Evolutionary conservation across 2,888 invertebrate genomes (phyloP).

Genomic region (Drosophila testacea): DNA sequence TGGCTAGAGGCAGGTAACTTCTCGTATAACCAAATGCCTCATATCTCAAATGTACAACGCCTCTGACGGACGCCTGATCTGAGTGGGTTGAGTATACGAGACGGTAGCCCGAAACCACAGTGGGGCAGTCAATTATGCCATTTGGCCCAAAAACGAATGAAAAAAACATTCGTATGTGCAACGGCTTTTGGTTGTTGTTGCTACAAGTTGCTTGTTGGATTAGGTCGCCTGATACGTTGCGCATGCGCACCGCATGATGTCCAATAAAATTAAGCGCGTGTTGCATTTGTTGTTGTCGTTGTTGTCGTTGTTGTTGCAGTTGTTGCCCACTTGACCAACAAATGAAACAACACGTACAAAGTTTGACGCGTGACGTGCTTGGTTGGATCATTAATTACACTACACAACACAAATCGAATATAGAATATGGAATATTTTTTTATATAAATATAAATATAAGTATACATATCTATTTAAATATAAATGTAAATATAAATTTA

Average conservation of each 20-base stretch:
- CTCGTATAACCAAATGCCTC: constrained; percentile 35
- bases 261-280: constrained; percentile 78
- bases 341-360: constrained; percentile 79
- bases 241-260: constrained; percentile 77
- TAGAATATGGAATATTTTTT: background rate
- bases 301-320: constrained; percentile 40
- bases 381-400: constrained; percentile 63
- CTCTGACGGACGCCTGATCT: constrained; percentile 5
- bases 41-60: constrained; percentile 44
- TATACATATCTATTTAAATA: background rate
- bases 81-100: constrained; percentile 36
- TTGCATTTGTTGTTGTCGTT: constrained; percentile 64
- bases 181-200: constrained; percentile 30
- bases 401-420: constrained; percentile 33
- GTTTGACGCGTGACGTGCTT: constrained; percentile 78
- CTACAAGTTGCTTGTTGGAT: constrained; percentile 24
- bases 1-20: constrained; percentile 12
- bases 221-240: constrained; percentile 52
- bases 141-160: constrained; percentile 66
- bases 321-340: constrained; percentile 72
- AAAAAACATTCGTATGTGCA: constrained; percentile 20
- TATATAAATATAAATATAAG: background rate
- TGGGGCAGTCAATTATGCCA: constrained; percentile 75
- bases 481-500: background rate
- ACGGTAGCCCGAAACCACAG: constrained; percentile 53